Evolutionary conservation across 2,888 invertebrate genomes (phyloP).

Genomic region (Mycogona germanica): DNA sequence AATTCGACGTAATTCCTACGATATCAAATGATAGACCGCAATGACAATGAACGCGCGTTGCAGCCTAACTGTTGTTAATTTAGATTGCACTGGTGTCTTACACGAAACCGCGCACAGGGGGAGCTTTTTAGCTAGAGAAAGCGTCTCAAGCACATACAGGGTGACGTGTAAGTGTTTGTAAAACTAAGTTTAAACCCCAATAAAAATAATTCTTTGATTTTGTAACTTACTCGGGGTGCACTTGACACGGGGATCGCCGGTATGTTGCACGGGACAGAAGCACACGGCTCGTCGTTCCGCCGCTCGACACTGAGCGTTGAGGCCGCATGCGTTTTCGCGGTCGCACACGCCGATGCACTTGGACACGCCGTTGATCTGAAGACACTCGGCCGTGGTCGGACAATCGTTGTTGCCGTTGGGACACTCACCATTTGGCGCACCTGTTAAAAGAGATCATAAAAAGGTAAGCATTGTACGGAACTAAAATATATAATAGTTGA

Average conservation of each 20-base stretch:
- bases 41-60: too few relatives aligned
- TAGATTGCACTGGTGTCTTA: too few relatives aligned
- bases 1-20: neutral
- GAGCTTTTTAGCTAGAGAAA: too few relatives aligned
- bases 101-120: too few relatives aligned
- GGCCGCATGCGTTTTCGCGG: slow-evolving; percentile 50
- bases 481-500: neutral
- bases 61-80: too few relatives aligned
- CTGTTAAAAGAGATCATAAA: slow-evolving; percentile 6
- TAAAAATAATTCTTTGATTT: neutral
- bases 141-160: too few relatives aligned
- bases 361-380: slow-evolving; percentile 36
- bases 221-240: slow-evolving; percentile 46
- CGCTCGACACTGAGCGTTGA: slow-evolving; percentile 63
- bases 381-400: slow-evolving; percentile 45
- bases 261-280: slow-evolving; percentile 64
- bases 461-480: neutral
- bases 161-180: too few relatives aligned
- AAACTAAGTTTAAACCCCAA: too few relatives aligned
- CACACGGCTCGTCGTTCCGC: slow-evolving; percentile 40
- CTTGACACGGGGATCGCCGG: slow-evolving; percentile 36
- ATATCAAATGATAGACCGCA: neutral
- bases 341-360: slow-evolving; percentile 26
- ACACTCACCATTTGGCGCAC: slow-evolving; percentile 43
- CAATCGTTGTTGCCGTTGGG: slow-evolving; percentile 28